Conservation (phyloP, 2,888 invertebrate genomes). For the Stomorhina lunata region DNA sequence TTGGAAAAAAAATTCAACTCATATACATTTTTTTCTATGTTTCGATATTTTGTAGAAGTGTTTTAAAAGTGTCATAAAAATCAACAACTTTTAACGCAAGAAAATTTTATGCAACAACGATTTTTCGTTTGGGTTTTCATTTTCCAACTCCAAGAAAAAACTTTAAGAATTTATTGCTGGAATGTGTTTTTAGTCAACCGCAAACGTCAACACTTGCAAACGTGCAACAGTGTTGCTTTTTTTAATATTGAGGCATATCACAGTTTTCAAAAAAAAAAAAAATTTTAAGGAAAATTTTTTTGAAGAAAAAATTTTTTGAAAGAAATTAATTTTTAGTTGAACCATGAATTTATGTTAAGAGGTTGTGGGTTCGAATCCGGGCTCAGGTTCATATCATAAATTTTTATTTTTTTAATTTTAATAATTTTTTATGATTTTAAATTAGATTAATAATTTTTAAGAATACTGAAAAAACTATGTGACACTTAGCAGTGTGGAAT, state of each 20-base stretch:
- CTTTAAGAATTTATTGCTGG: conserved; percentile 29
- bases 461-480: too few relatives aligned
- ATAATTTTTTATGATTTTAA: too few relatives aligned
- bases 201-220: conserved; percentile 49
- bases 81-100: conserved; percentile 49
- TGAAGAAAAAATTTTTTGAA: too few relatives aligned
- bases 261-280: not conserved
- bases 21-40: conserved; percentile 14
- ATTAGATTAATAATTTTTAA: too few relatives aligned
- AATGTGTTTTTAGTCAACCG: conserved; percentile 26
- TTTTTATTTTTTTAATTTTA: too few relatives aligned
- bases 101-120: not conserved
- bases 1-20: conserved; percentile 1
- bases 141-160: not conserved
- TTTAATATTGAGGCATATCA: not conserved
- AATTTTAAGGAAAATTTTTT: too few relatives aligned
- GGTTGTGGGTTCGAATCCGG: too few relatives aligned
- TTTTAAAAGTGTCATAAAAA: conserved; percentile 54
- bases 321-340: too few relatives aligned
- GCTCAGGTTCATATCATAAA: too few relatives aligned
- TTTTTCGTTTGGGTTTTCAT: not conserved
- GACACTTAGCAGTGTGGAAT: too few relatives aligned
- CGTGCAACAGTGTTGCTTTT: conserved; percentile 4
- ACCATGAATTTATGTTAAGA: too few relatives aligned
- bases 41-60: conserved; percentile 12